Evolutionary conservation across 1,140 invertebrate species (phyloP).

Genomic region (Triops cancriformis): DNA sequence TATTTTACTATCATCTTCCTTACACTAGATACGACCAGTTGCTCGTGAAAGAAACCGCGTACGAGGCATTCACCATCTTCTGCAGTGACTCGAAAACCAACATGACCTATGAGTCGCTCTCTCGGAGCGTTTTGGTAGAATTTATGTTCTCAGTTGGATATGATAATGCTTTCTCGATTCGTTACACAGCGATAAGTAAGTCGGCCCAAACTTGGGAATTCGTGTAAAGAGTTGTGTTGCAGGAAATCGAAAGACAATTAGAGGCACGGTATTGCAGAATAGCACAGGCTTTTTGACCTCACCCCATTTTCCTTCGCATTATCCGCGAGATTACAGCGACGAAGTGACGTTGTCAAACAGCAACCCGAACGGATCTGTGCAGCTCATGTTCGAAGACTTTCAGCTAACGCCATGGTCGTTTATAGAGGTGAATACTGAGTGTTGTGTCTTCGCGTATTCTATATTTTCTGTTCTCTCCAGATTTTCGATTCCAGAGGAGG

Average conservation of each 20-base stretch:
- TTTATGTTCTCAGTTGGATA: slow-evolving; percentile 53
- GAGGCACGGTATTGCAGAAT: slow-evolving; percentile 40
- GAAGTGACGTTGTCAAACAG: slow-evolving; percentile 54
- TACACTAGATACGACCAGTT: slow-evolving; percentile 21
- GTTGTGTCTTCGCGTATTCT: not conserved
- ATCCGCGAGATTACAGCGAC: slow-evolving; percentile 56
- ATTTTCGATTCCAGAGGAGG: slow-evolving; percentile 62
- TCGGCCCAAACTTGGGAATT: slow-evolving; percentile 30
- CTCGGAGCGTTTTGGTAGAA: slow-evolving; percentile 50
- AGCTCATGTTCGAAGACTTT: slow-evolving; percentile 60
- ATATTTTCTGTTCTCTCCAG: slow-evolving; percentile 38
- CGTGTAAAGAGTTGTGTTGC: slow-evolving; percentile 15
- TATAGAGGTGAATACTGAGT: slow-evolving; percentile 48
- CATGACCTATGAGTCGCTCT: slow-evolving; percentile 48
- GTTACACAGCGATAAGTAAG: slow-evolving; percentile 58
- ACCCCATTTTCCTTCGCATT: slow-evolving; percentile 59
- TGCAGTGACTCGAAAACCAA: slow-evolving; percentile 36
- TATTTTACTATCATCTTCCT: not conserved
- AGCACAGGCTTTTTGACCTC: slow-evolving; percentile 45
- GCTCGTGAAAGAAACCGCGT: slow-evolving; percentile 17
- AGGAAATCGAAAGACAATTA: slow-evolving; percentile 55
- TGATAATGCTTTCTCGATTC: slow-evolving; percentile 54
- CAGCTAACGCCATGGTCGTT: slow-evolving; percentile 56
- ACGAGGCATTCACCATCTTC: slow-evolving; percentile 36
- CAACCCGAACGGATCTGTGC: slow-evolving; percentile 45